A percentile compares a stretch with the other conserved stretches of the same genome.
phyloP scores from a whole-genome alignment of 2,797 vertebrate species.

The Phrynocephalus guinanensis region DNA sequence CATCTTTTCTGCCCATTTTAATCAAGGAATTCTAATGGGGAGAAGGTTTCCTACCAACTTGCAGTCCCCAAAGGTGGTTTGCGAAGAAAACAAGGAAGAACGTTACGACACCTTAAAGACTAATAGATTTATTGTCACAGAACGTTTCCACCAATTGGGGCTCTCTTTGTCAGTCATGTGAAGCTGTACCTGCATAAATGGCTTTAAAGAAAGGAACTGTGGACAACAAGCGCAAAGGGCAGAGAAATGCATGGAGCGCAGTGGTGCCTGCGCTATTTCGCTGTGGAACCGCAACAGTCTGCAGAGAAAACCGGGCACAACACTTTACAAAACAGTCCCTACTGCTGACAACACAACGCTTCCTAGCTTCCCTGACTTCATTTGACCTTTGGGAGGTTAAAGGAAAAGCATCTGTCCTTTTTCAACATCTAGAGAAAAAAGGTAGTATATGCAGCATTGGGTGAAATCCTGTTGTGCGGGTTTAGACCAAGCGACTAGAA shows the following conservation, averaged over 20 bases:
- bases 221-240: not conserved
- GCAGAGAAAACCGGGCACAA: no score
- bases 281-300: not conserved
- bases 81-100: slow-evolving; percentile 17
- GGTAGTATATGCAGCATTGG: no score
- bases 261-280: not conserved
- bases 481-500: no score
- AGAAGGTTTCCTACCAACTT: not conserved
- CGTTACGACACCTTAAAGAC: not conserved
- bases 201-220: not conserved
- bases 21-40: not conserved
- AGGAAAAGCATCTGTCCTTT: no score
- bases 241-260: not conserved
- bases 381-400: no score
- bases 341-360: no score
- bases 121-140: not conserved
- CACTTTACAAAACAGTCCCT: no score
- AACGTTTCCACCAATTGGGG: not conserved
- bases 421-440: no score
- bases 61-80: slow-evolving; percentile 25
- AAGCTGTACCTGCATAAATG: not conserved
- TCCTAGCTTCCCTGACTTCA: no score
- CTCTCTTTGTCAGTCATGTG: not conserved
- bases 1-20: slow-evolving; percentile 6
- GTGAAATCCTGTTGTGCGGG: no score